Evolutionary conservation across 2,797 vertebrate genomes (phyloP).

Genomic region (Mormyrus proboscirostris): DNA sequence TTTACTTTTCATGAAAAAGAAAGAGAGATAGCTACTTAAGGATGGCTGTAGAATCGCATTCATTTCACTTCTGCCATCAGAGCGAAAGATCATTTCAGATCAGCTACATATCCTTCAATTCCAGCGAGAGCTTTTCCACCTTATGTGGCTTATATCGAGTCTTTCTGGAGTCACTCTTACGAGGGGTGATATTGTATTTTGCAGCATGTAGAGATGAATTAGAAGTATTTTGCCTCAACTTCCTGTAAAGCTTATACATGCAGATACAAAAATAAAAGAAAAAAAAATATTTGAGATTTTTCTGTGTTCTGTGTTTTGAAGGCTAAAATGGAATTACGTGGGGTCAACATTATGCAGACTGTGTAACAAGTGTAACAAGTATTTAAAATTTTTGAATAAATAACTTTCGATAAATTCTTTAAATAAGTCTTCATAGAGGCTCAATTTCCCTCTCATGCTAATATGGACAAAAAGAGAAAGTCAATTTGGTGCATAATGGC

Average conservation of each 20-base stretch:
- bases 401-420: neutral
- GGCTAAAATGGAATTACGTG: neutral
- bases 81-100: conserved; percentile 21
- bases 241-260: neutral
- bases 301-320: neutral
- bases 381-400: neutral
- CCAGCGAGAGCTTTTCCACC: neutral
- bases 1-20: neutral
- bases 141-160: neutral
- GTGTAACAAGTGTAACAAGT: neutral
- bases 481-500: neutral
- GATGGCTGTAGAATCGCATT: conserved; percentile 10
- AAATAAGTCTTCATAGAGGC: neutral
- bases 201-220: neutral
- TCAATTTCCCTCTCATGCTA: neutral
- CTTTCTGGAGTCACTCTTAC: neutral
- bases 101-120: neutral
- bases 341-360: neutral
- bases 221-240: neutral
- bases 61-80: conserved; percentile 14
- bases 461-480: neutral
- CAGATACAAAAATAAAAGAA: neutral
- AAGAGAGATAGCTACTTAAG: neutral
- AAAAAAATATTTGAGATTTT: neutral
- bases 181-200: neutral